Percentiles rank a stretch among this genome's conserved stretches.
Evolutionary conservation across 1,140 invertebrate species (phyloP).

Genomic region (Drosophila mauritiana): DNA sequence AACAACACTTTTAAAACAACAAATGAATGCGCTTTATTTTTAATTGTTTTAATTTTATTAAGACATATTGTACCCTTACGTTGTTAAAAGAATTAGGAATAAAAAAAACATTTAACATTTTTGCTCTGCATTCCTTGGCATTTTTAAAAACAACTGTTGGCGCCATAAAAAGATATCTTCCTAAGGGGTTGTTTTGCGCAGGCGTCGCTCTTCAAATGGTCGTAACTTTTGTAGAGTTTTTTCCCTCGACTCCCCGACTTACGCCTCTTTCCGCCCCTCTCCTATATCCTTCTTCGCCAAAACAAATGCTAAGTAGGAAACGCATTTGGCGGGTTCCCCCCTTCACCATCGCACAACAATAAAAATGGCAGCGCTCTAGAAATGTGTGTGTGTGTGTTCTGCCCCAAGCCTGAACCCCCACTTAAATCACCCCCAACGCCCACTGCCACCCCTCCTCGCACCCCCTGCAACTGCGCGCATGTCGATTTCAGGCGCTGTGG

Average conservation of each 20-base stretch:
- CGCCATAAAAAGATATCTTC: conserved; percentile 45
- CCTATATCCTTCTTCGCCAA: conserved; percentile 2
- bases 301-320: conserved; percentile 47
- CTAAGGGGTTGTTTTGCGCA: conserved; percentile 37
- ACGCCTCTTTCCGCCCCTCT: background rate
- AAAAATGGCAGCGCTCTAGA: conserved; percentile 73
- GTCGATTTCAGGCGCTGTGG: conserved; percentile 64
- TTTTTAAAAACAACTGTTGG: conserved; percentile 33
- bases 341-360: conserved; percentile 30
- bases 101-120: background rate
- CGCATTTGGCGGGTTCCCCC: conserved; percentile 31
- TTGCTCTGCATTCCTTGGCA: conserved; percentile 5
- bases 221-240: conserved; percentile 60
- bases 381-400: conserved; percentile 8
- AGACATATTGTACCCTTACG: background rate
- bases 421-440: background rate
- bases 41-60: background rate
- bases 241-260: background rate
- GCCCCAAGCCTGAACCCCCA: conserved; percentile 7
- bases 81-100: background rate
- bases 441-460: background rate
- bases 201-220: conserved; percentile 60
- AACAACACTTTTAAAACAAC: too few relatives aligned
- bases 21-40: background rate
- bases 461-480: conserved; percentile 60